A percentile compares a stretch with the other conserved stretches of the same genome.
Conservation (phyloP, 1,140 invertebrate species). For the Maconellicoccus hirsutus region DNA sequence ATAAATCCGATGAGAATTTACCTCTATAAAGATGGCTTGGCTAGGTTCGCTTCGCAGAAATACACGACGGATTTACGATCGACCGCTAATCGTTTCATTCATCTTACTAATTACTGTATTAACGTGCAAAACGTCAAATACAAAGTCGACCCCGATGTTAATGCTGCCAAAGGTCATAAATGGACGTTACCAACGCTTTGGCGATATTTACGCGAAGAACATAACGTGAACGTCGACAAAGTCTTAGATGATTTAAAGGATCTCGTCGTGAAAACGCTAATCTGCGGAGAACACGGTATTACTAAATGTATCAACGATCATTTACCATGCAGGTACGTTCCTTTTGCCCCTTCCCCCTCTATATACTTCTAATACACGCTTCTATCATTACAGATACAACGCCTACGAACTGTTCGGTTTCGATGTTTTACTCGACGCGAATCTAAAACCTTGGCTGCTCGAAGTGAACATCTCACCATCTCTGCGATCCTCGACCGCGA, state of each 20-base stretch:
- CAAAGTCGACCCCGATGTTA: constrained; percentile 59
- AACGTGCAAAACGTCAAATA: constrained; percentile 76
- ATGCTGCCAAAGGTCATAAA: constrained; percentile 75
- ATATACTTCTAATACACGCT: not conserved
- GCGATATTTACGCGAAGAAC: constrained; percentile 53
- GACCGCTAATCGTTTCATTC: constrained; percentile 74
- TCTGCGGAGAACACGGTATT: constrained; percentile 49
- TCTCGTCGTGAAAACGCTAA: constrained; percentile 67
- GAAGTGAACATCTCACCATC: constrained; percentile 93
- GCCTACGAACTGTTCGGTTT: constrained; percentile 74
- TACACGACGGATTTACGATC: constrained; percentile 53
- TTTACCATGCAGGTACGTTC: not conserved
- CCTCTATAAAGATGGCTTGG: constrained; percentile 66
- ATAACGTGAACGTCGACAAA: constrained; percentile 53
- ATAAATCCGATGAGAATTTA: constrained; percentile 71
- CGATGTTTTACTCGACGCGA: constrained; percentile 66
- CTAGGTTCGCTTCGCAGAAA: constrained; percentile 73
- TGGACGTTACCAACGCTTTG: constrained; percentile 72
- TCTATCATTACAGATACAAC: constrained; percentile 42
- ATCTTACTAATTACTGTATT: constrained; percentile 78
- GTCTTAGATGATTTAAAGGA: constrained; percentile 69
- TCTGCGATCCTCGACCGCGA: constrained; percentile 77
- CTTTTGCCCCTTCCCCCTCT: not conserved
- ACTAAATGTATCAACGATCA: not conserved
- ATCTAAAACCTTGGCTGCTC: constrained; percentile 84